Conservation (phyloP, 2,797 vertebrate species). For the Pogoniulus pusillus region DNA sequence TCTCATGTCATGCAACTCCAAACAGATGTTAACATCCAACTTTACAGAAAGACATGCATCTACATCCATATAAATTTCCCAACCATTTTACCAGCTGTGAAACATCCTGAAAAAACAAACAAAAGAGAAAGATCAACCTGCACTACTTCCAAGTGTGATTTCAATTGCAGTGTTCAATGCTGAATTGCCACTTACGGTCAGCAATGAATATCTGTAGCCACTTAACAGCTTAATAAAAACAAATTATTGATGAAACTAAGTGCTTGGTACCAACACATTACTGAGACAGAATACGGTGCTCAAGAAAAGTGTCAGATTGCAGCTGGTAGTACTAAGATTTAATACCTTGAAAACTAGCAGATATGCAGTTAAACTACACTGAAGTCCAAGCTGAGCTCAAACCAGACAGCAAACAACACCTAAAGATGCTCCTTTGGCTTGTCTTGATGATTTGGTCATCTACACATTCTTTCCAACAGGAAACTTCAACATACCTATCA, state of each 20-base stretch:
- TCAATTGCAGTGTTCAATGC: background rate
- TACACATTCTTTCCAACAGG: background rate
- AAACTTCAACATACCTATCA: background rate
- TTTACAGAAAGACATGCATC: background rate
- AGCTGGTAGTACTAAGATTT: background rate
- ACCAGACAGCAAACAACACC: background rate
- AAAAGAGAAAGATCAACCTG: background rate
- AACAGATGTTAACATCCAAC: background rate
- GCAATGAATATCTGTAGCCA: background rate
- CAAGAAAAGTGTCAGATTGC: background rate
- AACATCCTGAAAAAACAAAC: background rate
- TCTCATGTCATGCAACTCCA: background rate
- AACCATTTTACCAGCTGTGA: background rate
- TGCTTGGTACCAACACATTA: background rate
- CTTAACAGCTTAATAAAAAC: background rate
- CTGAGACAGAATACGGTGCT: background rate
- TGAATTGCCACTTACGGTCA: background rate
- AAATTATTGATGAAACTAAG: too few species aligned
- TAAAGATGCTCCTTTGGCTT: background rate
- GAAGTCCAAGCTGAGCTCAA: background rate
- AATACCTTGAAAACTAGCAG: background rate
- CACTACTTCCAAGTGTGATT: background rate
- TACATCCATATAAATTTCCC: background rate
- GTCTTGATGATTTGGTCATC: background rate
- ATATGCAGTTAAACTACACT: background rate